These are phyloP conservation scores for Clitarchus hookeri DNA, from an alignment of 2,888 invertebrate genomes.

Conservation along the genomic window DNA sequence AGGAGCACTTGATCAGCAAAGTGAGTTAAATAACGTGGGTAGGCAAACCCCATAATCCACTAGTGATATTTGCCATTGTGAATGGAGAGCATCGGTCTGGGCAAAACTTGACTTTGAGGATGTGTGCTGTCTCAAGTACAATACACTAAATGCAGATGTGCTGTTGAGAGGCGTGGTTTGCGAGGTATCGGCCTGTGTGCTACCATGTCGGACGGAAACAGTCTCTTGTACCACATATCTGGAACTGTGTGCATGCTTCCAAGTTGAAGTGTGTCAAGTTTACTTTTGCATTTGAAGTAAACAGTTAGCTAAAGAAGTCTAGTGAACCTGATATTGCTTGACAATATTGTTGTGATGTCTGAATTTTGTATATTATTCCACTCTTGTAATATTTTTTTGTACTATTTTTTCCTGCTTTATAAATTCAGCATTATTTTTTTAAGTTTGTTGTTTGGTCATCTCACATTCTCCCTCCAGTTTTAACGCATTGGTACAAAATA, in stretches of 20 bases:
- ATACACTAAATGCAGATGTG: background rate
- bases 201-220: background rate
- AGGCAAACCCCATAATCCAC: too few species aligned
- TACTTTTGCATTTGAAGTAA: background rate
- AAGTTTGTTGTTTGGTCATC: background rate
- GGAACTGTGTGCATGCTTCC: background rate
- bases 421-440: background rate
- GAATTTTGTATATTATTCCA: background rate
- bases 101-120: background rate
- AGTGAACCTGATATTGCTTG: background rate
- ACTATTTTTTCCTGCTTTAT: background rate
- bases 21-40: too few species aligned
- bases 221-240: background rate
- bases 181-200: background rate
- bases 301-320: background rate
- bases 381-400: background rate
- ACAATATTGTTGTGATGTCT: constrained; percentile 1
- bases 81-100: background rate
- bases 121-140: background rate
- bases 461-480: background rate
- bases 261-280: background rate
- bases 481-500: background rate
- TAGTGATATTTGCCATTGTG: background rate
- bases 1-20: too few species aligned
- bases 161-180: background rate